Conservation (phyloP, 2,888 invertebrate species). For the Cabera pusaria region DNA sequence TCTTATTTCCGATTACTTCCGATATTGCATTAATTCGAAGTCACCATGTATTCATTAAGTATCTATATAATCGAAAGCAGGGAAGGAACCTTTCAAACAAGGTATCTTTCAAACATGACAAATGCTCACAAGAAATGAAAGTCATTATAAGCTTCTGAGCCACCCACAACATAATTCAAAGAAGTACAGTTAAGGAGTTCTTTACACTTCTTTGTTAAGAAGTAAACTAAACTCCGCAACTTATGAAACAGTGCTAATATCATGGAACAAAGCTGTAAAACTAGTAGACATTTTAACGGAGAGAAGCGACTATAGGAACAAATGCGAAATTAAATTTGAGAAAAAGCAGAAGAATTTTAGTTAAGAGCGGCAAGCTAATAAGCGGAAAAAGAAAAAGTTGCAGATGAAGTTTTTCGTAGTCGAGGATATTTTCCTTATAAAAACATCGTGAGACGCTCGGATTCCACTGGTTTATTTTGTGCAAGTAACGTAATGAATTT, state of each 20-base stretch:
- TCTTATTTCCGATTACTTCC: constrained; percentile 9
- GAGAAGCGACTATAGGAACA: constrained; percentile 43
- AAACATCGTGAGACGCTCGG: constrained; percentile 58
- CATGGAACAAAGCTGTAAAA: constrained; percentile 32
- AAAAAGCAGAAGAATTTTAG: constrained; percentile 60
- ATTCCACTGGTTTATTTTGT: constrained; percentile 51
- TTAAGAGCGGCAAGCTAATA: constrained; percentile 67
- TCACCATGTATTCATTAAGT: no score
- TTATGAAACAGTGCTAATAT: constrained; percentile 28
- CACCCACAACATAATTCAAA: constrained; percentile 4
- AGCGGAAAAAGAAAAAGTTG: constrained; percentile 59
- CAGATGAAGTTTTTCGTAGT: constrained; percentile 64
- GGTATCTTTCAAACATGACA: no score
- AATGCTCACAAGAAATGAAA: no score
- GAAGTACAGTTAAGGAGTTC: constrained; percentile 7
- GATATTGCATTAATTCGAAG: constrained; percentile 7
- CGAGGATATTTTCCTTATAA: constrained; percentile 64
- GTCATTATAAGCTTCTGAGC: not conserved
- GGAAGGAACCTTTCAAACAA: no score
- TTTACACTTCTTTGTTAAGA: constrained; percentile 12
- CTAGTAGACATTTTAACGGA: constrained; percentile 39
- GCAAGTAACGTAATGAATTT: constrained; percentile 49
- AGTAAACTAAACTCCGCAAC: constrained; percentile 20
- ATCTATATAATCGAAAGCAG: no score
- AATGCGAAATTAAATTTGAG: constrained; percentile 57